phyloP scores from a whole-genome alignment of 1,140 invertebrate genomes.

The Ceratina australensis region DNA sequence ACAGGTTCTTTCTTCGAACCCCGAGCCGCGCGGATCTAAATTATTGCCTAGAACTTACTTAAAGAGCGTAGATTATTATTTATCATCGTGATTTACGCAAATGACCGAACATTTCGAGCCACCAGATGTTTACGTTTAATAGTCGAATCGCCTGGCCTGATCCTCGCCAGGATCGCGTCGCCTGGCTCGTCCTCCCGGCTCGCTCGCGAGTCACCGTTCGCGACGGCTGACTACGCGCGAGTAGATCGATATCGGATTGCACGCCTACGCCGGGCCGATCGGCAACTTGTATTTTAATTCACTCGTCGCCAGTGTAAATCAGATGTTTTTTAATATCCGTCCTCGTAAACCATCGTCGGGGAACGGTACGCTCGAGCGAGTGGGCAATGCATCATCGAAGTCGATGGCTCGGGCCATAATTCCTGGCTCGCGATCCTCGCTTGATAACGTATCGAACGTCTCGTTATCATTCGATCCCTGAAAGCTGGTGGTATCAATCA shows the following conservation, averaged over 20 bases:
- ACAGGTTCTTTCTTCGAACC: constrained; percentile 61
- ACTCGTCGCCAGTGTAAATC: constrained; percentile 50
- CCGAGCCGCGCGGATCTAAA: constrained; percentile 58
- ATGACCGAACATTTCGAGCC: constrained; percentile 65
- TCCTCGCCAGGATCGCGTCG: constrained; percentile 4
- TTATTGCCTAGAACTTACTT: constrained; percentile 66
- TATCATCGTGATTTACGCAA: constrained; percentile 67
- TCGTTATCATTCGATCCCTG: background rate
- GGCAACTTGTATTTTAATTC: constrained; percentile 53
- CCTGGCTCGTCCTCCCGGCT: constrained; percentile 6
- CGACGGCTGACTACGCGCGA: constrained; percentile 3
- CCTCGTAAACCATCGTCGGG: constrained; percentile 28
- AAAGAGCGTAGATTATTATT: constrained; percentile 67
- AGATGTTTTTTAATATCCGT: constrained; percentile 25
- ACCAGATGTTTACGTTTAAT: constrained; percentile 66
- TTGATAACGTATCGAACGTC: constrained; percentile 33
- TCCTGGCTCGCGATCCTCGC: constrained; percentile 19
- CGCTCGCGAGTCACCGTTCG: background rate
- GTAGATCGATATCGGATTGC: constrained; percentile 46
- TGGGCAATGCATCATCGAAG: constrained; percentile 37
- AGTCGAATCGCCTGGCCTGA: constrained; percentile 41
- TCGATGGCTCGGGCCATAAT: constrained; percentile 27
- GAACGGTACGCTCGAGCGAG: background rate
- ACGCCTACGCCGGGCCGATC: constrained; percentile 40
- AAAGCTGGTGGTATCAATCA: background rate